These are phyloP conservation scores for Lamellibrachia columna DNA, from an alignment of 2,888 invertebrate species.

Conservation along the genomic window DNA sequence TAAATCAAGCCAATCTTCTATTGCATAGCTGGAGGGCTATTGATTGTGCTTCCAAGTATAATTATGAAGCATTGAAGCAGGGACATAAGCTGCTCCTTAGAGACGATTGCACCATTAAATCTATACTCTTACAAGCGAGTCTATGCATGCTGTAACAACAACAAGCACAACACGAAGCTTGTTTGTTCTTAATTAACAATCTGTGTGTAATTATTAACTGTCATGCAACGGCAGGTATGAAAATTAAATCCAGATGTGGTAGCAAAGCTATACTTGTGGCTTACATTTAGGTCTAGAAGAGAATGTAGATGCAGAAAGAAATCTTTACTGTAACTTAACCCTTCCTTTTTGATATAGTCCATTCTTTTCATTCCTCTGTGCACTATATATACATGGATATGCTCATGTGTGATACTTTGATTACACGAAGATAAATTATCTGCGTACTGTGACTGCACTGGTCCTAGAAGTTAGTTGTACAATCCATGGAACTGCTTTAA, in stretches of 20 bases:
- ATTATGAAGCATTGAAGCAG: background rate
- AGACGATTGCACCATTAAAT: background rate
- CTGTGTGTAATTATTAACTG: background rate
- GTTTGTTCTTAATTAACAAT: background rate
- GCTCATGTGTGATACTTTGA: background rate
- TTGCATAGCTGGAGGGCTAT: background rate
- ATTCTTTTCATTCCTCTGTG: background rate
- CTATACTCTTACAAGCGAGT: background rate
- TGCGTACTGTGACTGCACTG: background rate
- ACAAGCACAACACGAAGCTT: background rate
- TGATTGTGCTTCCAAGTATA: background rate
- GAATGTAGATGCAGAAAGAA: no score
- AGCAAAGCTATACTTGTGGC: background rate
- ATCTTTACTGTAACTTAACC: no score
- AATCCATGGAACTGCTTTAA: background rate
- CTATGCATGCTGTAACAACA: background rate
- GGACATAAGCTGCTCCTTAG: conserved; percentile 8
- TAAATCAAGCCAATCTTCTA: background rate
- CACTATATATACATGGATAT: background rate
- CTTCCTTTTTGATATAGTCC: no score
- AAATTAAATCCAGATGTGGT: background rate
- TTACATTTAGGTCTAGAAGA: no score
- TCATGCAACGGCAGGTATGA: background rate
- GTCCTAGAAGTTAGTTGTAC: background rate
- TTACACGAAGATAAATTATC: background rate